Base-by-base conservation (phyloP, 2,888 invertebrate genomes). In the Drosophila ustulata region DNA sequence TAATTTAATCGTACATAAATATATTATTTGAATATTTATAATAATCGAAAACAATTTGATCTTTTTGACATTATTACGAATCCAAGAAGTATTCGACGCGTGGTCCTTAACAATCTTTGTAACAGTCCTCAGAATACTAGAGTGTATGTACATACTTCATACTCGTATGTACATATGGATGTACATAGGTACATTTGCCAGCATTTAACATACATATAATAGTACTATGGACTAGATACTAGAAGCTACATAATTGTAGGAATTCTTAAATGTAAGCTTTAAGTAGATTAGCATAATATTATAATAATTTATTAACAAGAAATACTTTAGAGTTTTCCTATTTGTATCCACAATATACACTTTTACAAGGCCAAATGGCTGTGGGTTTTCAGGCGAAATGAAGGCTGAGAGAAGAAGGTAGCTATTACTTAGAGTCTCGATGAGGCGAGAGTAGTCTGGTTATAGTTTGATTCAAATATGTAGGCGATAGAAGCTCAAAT, bases 201-300 rank as follows among this genome's bases (percentile, higher is more conserved):
- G 6, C 43, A 45, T 11, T 13, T 47, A 23, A 32, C 32, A 55
- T 30, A 34, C 55, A 55, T 23, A n/a, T 13, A 28, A 37, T 57
- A 58, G 47, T 52, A 28, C 65, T 78, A 68, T 50, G 71, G 81
- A 80, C 81, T 80, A 80, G 79, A 74, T 62, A 58, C 78, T 78
- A 79, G 32, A 45, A 49, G 23, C 62, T 56, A 72, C 51, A 73
- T 18, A 50, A 56, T 45, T 37, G 41, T 57, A 46, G 46, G 50
- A 50, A 47, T 63, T 45, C 62, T 55, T 69, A 55, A 47, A 18
- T 37, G n/a, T 47, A 49, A 49, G 51, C 39, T 59, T 43, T 57
- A 53, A 9, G 28, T 53, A 18, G 7, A 45, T 58, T 41, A 62
- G 28, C 50, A 34, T 55, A 39, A 43, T 62, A 4, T 56, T 62